Conservation (phyloP, 2,113 vertebrate species). For the Sitta europaea region DNA sequence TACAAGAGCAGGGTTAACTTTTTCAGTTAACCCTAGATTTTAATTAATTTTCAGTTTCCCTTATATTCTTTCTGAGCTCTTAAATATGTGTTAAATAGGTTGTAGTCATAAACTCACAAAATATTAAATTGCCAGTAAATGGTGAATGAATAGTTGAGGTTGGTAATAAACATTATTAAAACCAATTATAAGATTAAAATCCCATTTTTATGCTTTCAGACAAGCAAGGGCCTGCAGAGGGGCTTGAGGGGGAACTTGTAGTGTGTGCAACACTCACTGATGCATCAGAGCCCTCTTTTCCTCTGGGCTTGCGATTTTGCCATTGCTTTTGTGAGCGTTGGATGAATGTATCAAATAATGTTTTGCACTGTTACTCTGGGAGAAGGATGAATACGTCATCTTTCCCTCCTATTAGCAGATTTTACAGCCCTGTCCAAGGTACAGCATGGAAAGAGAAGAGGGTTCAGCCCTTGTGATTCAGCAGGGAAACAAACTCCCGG, state of each 20-base stretch:
- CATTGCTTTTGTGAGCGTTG: not conserved
- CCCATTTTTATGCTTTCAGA: not conserved
- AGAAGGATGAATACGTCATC: not conserved
- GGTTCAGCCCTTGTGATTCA: not conserved
- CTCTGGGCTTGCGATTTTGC: not conserved
- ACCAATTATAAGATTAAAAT: not conserved
- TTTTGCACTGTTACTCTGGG: not conserved
- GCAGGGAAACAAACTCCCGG: not conserved
- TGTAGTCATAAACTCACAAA: not conserved
- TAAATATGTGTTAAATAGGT: not conserved
- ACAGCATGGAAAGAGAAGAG: not conserved
- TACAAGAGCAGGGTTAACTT: not conserved
- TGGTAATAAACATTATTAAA: not conserved
- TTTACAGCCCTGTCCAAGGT: not conserved
- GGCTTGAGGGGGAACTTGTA: not conserved
- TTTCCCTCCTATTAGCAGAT: not conserved
- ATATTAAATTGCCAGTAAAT: not conserved
- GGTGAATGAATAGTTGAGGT: not conserved
- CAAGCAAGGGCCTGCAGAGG: not conserved
- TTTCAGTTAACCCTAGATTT: not conserved
- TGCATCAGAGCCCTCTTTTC: not conserved
- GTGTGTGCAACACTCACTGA: not conserved
- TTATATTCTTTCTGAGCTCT: not conserved
- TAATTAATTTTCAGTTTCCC: not conserved
- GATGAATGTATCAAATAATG: fast-evolving